These are phyloP conservation scores for Epizoanthus scotinus DNA, from an alignment of 92 coral and sea anemone genomes.

Conservation along the genomic window DNA sequence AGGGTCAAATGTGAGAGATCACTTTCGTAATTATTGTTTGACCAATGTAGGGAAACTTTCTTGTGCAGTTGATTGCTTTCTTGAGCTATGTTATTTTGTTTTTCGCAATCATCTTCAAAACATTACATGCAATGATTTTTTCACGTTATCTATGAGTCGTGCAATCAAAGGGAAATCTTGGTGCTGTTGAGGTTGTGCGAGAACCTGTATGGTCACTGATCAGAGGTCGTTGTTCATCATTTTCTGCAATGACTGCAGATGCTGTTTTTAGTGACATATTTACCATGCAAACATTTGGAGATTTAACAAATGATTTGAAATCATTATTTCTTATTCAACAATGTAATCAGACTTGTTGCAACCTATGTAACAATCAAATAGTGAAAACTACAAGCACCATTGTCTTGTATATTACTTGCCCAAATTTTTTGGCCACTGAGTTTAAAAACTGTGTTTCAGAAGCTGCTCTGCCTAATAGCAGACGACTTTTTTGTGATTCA, in stretches of 20 bases:
- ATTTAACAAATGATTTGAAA: slow-evolving; percentile 53
- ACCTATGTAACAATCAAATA: slow-evolving; percentile 55
- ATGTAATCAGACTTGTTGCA: slow-evolving; percentile 35
- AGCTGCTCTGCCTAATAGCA: slow-evolving; percentile 45
- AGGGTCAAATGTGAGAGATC: too few relatives aligned
- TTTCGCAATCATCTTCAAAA: slow-evolving; percentile 52
- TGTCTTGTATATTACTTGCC: slow-evolving; percentile 51
- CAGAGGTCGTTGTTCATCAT: slow-evolving; percentile 47
- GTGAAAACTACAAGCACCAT: slow-evolving; percentile 56
- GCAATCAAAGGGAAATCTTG: slow-evolving; percentile 41
- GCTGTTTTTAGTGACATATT: slow-evolving; percentile 74
- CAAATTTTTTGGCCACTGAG: slow-evolving; percentile 2
- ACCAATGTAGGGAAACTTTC: slow-evolving; percentile 42
- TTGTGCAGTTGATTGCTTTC: slow-evolving; percentile 15
- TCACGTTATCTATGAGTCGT: slow-evolving; percentile 43
- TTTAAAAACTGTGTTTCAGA: slow-evolving; percentile 56
- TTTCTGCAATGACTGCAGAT: slow-evolving; percentile 67
- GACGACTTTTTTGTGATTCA: slow-evolving; percentile 39
- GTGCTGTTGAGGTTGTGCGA: slow-evolving; percentile 53
- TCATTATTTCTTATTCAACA: slow-evolving; percentile 61
- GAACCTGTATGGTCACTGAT: slow-evolving; percentile 63
- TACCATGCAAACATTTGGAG: slow-evolving; percentile 49
- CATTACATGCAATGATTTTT: slow-evolving; percentile 56
- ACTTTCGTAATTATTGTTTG: slow-evolving; percentile 16
- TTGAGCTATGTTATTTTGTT: slow-evolving; percentile 48